A percentile compares a stretch with the other conserved stretches of the same genome.
phyloP scores from a whole-genome alignment of 2,797 vertebrate species.

The Periophthalmus magnuspinnatus region DNA sequence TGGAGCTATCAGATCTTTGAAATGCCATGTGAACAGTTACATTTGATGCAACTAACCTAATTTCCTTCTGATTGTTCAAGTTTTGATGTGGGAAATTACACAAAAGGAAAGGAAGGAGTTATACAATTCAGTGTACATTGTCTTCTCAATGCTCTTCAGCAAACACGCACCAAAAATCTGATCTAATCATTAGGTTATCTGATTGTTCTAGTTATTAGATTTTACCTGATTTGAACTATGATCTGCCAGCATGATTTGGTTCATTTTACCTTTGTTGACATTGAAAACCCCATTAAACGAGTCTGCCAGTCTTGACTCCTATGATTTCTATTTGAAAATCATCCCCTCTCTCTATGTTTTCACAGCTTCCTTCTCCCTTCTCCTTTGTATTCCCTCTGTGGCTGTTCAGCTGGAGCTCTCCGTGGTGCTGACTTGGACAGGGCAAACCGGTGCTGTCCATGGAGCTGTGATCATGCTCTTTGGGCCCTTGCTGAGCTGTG shows the following conservation, averaged over 20 bases:
- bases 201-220: not conserved
- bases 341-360: too few relatives aligned
- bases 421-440: conserved; percentile 58
- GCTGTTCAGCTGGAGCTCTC: conserved; percentile 40
- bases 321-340: not conserved
- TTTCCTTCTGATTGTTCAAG: too few relatives aligned
- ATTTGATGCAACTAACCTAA: too few relatives aligned
- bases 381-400: conserved; percentile 20
- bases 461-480: conserved; percentile 46
- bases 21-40: too few relatives aligned
- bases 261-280: not conserved
- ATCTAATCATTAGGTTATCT: too few relatives aligned
- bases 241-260: not conserved
- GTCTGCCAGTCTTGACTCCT: not conserved
- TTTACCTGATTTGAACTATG: not conserved
- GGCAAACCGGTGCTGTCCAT: conserved; percentile 47
- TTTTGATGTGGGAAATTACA: too few relatives aligned
- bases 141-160: too few relatives aligned
- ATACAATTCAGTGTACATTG: too few relatives aligned
- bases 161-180: too few relatives aligned
- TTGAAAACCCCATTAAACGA: not conserved
- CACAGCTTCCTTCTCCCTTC: conserved; percentile 16
- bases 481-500: conserved; percentile 47
- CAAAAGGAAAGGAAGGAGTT: too few relatives aligned
- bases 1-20: too few relatives aligned